A percentile compares a stretch with the other conserved stretches of the same genome.
Evolutionary conservation across 2,113 vertebrate genomes (phyloP).

Genomic region (Dicaeum eximium): DNA sequence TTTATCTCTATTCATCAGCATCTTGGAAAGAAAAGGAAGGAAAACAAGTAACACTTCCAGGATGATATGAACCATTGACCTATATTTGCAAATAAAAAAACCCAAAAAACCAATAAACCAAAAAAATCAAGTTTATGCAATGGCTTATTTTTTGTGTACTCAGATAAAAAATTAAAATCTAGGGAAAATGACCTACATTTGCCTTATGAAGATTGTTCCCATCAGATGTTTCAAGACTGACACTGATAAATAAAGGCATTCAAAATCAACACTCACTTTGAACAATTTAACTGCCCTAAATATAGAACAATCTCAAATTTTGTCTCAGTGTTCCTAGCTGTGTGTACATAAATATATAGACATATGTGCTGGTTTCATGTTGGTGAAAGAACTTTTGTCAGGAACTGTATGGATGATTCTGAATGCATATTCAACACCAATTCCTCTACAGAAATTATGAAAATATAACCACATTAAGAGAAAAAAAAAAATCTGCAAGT

Average conservation of each 20-base stretch:
- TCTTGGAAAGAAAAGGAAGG: not conserved
- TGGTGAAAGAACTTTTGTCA: not conserved
- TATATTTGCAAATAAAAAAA: not conserved
- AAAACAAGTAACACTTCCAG: not conserved
- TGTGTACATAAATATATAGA: not conserved
- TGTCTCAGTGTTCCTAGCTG: not conserved
- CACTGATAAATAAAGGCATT: not conserved
- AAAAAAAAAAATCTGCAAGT: not conserved
- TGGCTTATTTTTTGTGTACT: not conserved
- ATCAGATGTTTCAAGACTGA: not conserved
- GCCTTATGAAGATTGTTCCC: not conserved
- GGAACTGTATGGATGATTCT: not conserved
- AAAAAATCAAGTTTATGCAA: not conserved
- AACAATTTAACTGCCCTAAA: not conserved
- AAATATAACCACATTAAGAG: not conserved
- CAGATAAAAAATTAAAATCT: not conserved
- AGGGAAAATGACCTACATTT: not conserved
- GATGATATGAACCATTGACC: not conserved
- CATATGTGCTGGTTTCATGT: not conserved
- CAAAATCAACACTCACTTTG: not conserved
- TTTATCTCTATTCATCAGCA: not conserved
- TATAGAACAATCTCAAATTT: not conserved
- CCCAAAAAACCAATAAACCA: accelerated
- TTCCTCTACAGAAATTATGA: not conserved
- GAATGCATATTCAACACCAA: not conserved